Base-by-base conservation (phyloP, 2,888 invertebrate species). In the Drosophila siamana region DNA sequence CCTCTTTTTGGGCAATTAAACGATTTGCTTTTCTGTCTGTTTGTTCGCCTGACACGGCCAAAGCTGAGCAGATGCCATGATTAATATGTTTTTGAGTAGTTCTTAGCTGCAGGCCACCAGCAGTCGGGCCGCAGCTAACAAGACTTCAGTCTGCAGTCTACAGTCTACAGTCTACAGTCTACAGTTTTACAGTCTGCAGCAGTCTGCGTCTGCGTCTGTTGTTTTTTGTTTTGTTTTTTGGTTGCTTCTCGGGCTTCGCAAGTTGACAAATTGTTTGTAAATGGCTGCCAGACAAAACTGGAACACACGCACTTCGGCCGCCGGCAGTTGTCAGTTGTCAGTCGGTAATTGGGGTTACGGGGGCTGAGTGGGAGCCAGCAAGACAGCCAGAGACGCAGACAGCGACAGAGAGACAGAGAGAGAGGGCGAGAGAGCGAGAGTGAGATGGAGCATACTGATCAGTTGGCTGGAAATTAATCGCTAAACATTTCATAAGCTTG, bases 81-180 rank as follows among this genome's bases (percentile, higher is more conserved):
- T 88, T 88, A 89, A 88, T 88, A 80, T 78, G 85, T 77, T 86
- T 89, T 88, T 88, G 82, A 88, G 88, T 89, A 79, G 87, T 74
- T 79, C 71, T 63, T 77, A 26, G 81, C 85, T 81, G 78, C 74
- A 67, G 85, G 85, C 76, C 71, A 69, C 22, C 69, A 80, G 73
- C 61, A 68, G 50, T 36, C 24, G 44, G 22, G 40, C 40, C 30
- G 33, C 22, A 44, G 33, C 33, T 33, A 33, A 33, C 33, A 33
- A 33, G 28, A 41, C 50, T 57, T 44, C 40, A 26, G 38, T 15
- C 47, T 26, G n/a, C 15, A 16, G 47, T 33, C 22, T 41, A 0
- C 8, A 5, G 24, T 6, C 26, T 11, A 11, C 9, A 30, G 28
- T 30, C 30, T 30, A 4, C 30, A 11, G 30, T n/a, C n/a, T n/a